Conservation (phyloP, 2,113 vertebrate species). For the Semicossyphus pulcher region DNA sequence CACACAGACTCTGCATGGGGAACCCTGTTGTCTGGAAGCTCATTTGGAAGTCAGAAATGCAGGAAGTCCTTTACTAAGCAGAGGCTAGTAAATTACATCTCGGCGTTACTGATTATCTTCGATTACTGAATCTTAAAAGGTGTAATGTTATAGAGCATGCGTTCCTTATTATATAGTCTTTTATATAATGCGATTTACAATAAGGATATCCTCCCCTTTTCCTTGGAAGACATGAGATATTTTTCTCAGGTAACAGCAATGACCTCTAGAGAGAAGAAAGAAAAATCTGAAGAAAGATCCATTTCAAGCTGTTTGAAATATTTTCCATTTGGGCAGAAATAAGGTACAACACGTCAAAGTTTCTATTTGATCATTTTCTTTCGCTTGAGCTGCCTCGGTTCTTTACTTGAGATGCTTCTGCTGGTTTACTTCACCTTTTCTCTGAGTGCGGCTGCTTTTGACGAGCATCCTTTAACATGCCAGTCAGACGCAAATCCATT, state of each 20-base stretch:
- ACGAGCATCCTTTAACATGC: conserved; percentile 25
- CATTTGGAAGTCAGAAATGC: conserved; percentile 24
- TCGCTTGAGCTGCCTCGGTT: neutral
- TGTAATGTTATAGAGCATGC: neutral
- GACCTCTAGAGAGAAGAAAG: neutral
- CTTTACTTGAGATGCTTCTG: neutral
- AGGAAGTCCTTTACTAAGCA: neutral
- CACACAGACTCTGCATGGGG: neutral
- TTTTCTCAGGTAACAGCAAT: neutral
- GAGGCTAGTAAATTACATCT: too few relatives aligned
- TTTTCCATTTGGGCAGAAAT: neutral
- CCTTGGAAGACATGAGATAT: neutral
- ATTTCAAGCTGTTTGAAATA: neutral
- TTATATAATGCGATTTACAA: conserved; percentile 1
- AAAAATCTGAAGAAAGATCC: neutral
- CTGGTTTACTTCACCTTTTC: neutral
- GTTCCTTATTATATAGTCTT: neutral
- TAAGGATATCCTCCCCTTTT: neutral
- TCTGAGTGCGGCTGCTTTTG: neutral
- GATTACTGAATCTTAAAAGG: too few relatives aligned
- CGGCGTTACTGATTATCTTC: too few relatives aligned
- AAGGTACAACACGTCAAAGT: neutral
- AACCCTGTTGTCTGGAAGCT: neutral
- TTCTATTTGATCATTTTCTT: neutral
- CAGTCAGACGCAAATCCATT: conserved; percentile 25